Percentiles rank a stretch among this genome's conserved stretches.
Evolutionary conservation across 2,113 vertebrate species (phyloP).

Genomic region (Pluvialis apricaria): DNA sequence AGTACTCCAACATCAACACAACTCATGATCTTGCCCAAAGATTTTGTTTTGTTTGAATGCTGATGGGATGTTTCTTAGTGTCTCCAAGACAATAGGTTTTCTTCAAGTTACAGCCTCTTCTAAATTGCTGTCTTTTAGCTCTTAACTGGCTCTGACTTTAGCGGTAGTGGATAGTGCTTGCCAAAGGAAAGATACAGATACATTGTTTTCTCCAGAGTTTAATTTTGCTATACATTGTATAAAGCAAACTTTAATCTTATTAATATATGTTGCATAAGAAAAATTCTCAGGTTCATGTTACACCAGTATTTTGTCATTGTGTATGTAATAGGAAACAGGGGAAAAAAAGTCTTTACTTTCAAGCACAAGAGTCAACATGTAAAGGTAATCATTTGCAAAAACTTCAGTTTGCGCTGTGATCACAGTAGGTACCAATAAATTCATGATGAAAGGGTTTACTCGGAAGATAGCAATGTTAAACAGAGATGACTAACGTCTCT

Average conservation of each 20-base stretch:
- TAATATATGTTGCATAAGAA: not conserved
- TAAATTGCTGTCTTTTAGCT: not conserved
- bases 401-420: not conserved
- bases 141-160: not conserved
- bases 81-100: not conserved
- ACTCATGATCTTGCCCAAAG: not conserved
- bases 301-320: not conserved
- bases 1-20: not conserved
- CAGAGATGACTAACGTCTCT: not conserved
- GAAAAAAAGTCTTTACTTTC: not conserved
- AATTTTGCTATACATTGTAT: not conserved
- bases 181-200: not conserved
- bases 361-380: not conserved
- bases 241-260: not conserved
- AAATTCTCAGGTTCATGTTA: not conserved
- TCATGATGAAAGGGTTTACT: fast-evolving
- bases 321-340: not conserved
- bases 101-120: not conserved
- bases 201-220: not conserved
- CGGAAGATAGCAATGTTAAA: not conserved
- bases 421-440: not conserved
- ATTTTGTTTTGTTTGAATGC: not conserved
- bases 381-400: not conserved
- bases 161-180: not conserved
- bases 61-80: not conserved